Evolutionary conservation across 1,140 invertebrate species (phyloP), one percentile per base, ranked within the genome.

Genomic region (Ceratoteleas bidentatus): DNA sequence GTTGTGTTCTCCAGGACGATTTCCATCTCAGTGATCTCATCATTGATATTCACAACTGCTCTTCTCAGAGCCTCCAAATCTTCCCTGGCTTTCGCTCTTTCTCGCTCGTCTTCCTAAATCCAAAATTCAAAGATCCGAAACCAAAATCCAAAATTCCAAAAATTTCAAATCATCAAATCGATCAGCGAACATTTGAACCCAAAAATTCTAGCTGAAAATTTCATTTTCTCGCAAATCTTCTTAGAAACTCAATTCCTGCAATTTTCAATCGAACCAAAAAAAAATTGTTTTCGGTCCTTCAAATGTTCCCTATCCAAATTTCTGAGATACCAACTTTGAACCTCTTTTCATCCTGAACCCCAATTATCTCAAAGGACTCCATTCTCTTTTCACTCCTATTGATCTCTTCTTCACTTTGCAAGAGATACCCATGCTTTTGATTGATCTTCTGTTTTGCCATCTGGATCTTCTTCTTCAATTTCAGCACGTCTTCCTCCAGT

Each of bases 401-500:
- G 0, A 95, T 86, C 10, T 93, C 92, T 36, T 94, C 93, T 43
- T 94, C 93, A 93, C 93, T 94, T 45, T 93, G 92, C 14, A 92
- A 89, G 38, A 95, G 84, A 13, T 93, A 93, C 15, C 93, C 92
- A 40, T 93, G 92, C 32, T 95, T 94, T 62, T 94, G 93, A 45
- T 93, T 92, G 0, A 95, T 92, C 74, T 91, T 92, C 47, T 88
- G 89, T 85, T 94, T 94, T 0, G 93, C 85, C 3, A 85, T 84
- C 56, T 94, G 92, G 8, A 95, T 90, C 85, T 93, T 94, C 33
- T 92, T 92, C 9, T 92, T 86, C 0, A 93, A 81, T 6, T 88
- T 91, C 0, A 84, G 68, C 15, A 93, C 89, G 14, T 91, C 92
- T 11, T 72, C 84, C 24, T 87, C 83, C 15, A 88, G 38, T 0